Evolutionary conservation across 2,888 invertebrate genomes (phyloP).

Genomic region (Erannis defoliaria): DNA sequence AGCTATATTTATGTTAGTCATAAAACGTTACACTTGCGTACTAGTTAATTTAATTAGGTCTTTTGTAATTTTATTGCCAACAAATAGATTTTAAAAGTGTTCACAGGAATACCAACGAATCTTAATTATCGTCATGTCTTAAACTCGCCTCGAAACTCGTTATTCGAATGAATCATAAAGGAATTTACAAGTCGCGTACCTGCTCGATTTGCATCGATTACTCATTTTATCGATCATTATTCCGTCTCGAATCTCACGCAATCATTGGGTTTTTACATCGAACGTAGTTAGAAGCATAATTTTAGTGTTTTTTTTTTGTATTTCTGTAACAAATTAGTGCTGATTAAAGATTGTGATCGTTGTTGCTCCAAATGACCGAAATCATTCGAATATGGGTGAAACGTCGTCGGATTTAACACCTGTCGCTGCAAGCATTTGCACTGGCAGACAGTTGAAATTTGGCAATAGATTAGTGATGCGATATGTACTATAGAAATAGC

Average conservation of each 20-base stretch:
- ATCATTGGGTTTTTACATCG: constrained; percentile 57
- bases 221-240: constrained; percentile 52
- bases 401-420: constrained; percentile 56
- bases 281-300: constrained; percentile 21
- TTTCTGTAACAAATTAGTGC: constrained; percentile 15
- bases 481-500: constrained; percentile 22
- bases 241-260: constrained; percentile 51
- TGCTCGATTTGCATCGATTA: constrained; percentile 43
- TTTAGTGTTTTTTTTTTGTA: constrained; percentile 4
- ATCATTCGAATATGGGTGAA: constrained; percentile 23
- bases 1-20: neutral
- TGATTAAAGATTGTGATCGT: constrained; percentile 22
- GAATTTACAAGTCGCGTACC: constrained; percentile 37
- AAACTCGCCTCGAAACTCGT: constrained; percentile 19
- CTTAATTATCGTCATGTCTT: constrained; percentile 6
- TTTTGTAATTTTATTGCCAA: constrained; percentile 3
- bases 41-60: constrained; percentile 1
- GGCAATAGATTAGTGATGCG: constrained; percentile 48
- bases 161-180: constrained; percentile 34
- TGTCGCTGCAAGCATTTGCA: constrained; percentile 71
- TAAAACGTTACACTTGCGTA: neutral
- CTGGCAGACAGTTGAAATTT: constrained; percentile 57
- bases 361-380: constrained; percentile 21
- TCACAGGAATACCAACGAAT: neutral
- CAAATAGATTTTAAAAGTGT: neutral